These are phyloP conservation scores for Horisme vitalbata DNA, from an alignment of 2,888 invertebrate species.

Conservation along the genomic window DNA sequence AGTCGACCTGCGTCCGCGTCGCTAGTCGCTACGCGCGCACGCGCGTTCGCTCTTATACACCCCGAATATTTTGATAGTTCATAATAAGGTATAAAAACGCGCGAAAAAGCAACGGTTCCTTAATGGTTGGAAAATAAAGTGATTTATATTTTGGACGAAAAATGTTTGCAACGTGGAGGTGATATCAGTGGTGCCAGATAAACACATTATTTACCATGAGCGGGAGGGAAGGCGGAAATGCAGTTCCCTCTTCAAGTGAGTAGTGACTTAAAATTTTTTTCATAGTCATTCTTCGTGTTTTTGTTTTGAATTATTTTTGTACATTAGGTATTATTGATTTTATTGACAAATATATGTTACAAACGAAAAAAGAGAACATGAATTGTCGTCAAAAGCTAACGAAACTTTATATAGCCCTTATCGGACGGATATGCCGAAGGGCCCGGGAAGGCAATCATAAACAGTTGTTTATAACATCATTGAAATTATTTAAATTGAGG, in stretches of 20 bases:
- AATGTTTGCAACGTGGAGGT: constrained; percentile 73
- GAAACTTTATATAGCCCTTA: constrained; percentile 61
- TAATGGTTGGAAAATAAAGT: constrained; percentile 61
- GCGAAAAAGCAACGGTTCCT: constrained; percentile 50
- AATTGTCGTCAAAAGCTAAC: constrained; percentile 39
- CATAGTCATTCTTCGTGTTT: constrained; percentile 15
- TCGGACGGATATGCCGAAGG: constrained; percentile 69
- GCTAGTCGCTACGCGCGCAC: constrained; percentile 73
- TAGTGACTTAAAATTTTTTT: constrained; percentile 46
- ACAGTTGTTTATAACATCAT: constrained; percentile 71
- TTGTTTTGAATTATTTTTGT: constrained; percentile 1
- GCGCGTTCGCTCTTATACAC: constrained; percentile 70
- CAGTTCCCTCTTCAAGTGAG: constrained; percentile 81
- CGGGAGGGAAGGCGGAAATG: constrained; percentile 80
- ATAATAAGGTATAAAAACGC: constrained; percentile 58
- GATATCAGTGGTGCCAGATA: constrained; percentile 73
- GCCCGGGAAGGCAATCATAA: constrained; percentile 68
- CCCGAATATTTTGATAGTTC: constrained; percentile 60
- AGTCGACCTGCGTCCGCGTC: constrained; percentile 80
- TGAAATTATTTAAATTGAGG: constrained; percentile 78
- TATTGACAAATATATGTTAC: neutral
- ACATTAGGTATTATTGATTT: too few species aligned
- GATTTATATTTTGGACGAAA: constrained; percentile 57
- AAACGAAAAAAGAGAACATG: constrained; percentile 31
- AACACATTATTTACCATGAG: constrained; percentile 74